Base-by-base conservation (phyloP, 2,797 vertebrate species). In the Pelobates cultripes region DNA sequence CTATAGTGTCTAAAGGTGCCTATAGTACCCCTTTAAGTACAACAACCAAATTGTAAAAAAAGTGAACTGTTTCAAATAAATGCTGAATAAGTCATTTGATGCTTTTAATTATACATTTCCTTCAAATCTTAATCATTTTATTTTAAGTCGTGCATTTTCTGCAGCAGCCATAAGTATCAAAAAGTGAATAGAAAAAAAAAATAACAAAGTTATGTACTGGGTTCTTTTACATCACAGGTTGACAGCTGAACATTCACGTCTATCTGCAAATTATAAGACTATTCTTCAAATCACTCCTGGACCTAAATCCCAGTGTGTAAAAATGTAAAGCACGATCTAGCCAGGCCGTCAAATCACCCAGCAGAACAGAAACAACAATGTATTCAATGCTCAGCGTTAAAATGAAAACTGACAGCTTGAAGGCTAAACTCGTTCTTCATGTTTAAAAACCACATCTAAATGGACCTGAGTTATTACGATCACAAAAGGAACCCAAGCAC, bases 371-470 rank as follows among this genome's bases (percentile, higher is more conserved):
- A 75, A 76, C 77, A 84, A 71, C 45, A 79, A 81, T 86, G 87
- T 83, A 87, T 87, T 88, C 86, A 82, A 70, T 86, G 82, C 80
- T 79, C 43, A 0, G 87, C 44, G 80, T 85, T 86, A 84, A 84
- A 89, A 91, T 90, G 77, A 86, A 80, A 85, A 85, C 85, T 91
- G 89, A 90, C 89, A 90, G 86, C 86, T 86, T 82, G 87, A 87
- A 89, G 89, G 86, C 88, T 88, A 87, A 91, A 88, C 85, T 84
- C 79, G 88, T 89, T 88, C 86, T 89, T 87, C 86, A 87, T 90
- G 84, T 90, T 91, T 89, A 90, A 89, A 86, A 90, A 86, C 88
- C 85, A 88, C 87, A 87, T 87, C 88, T 85, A 82, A 87, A 86
- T 85, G 86, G 86, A 77, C 85, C 76, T 85, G 87, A 77, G 84